These are phyloP conservation scores for Panurus biarmicus DNA, from an alignment of 2,113 vertebrate genomes.

Conservation along the genomic window DNA sequence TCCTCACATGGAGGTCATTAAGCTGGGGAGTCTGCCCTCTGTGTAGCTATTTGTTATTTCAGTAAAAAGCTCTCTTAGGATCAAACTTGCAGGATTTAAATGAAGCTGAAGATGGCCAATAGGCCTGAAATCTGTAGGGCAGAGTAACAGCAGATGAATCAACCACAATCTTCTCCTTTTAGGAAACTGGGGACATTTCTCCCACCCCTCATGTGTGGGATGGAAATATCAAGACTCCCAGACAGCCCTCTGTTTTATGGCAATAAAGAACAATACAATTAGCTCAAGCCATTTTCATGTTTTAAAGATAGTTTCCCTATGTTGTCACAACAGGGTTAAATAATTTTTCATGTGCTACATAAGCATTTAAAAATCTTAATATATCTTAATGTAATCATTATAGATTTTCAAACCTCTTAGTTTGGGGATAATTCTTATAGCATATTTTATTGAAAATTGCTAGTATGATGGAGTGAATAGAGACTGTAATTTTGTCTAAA, in stretches of 20 bases:
- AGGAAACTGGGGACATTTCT: neutral
- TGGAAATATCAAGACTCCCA: neutral
- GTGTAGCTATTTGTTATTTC: neutral
- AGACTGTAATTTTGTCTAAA: neutral
- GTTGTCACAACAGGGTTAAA: neutral
- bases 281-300: neutral
- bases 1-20: neutral
- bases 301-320: neutral
- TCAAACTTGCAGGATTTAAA: neutral
- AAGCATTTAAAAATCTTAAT: neutral
- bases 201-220: neutral
- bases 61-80: neutral
- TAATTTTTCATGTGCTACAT: neutral
- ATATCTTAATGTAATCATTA: neutral
- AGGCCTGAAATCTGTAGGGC: neutral
- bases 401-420: neutral
- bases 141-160: neutral
- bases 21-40: neutral
- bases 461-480: neutral
- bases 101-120: neutral
- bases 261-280: neutral
- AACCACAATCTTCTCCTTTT: neutral
- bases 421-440: neutral
- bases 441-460: neutral
- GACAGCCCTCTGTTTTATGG: neutral